Evolutionary conservation across 2,113 vertebrate genomes (phyloP), one percentile per base, ranked within the genome.

Genomic region (Lates calcarifer): DNA sequence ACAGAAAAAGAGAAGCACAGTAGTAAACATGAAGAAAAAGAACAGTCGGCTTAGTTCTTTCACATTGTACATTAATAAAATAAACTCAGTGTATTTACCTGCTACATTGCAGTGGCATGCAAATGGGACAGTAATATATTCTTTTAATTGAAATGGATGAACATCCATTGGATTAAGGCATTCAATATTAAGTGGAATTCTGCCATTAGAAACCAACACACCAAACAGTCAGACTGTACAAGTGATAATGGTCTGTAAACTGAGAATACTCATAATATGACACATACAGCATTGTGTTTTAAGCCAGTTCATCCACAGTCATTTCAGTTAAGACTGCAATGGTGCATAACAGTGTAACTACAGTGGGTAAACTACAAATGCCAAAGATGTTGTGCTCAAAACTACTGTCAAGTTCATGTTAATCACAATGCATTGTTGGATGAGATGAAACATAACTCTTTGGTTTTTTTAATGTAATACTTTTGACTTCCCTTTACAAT

Each of bases 381-480:
- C 26, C 12, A 15, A 15, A 49, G 28, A 13, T 49, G n/a, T 37
- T 60, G 6, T 60, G 14, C 53, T 51, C 58, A 11, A 66, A 63
- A 63, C 8, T 17, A 43, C 33, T 4, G 47, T 49, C 8, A 29
- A 35, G 13, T 49, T 39, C 28, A 55, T 24, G 39, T 53, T 43
- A 12, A 57, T 65, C 31, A 33, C 29, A 69, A 56, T 43, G 17
- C 60, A 69, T n/a, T 65, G 8, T 31, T 35, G 51, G 8, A 4
- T 11, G 5, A 65, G 37, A 67, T 57, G 20, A 63, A 82, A 85
- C 22, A 22, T 20, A 76, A 81, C 39, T 91, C 88, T 92, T 91
- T 92, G 92, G 90, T 77, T 83, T 41, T 82, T 8, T 51, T 58
- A 20, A 66, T 69, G 78, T 75, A 92, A 92, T 72, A 87, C 84